Conservation (phyloP, 2,113 vertebrate species). For the Aythya baeri region DNA sequence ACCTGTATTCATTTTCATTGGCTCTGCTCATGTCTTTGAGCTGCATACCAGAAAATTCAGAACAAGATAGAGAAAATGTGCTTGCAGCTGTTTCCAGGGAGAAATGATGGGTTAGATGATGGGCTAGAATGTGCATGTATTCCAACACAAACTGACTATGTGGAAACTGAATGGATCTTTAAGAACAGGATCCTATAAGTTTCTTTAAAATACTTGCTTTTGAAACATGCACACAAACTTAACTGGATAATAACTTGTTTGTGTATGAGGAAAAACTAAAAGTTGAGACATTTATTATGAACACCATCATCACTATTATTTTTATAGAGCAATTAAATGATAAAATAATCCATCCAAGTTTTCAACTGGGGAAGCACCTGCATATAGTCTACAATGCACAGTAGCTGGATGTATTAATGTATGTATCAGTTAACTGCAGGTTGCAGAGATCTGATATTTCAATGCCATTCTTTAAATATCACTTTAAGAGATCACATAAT, state of each 20-base stretch:
- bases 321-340: conserved; percentile 56
- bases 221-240: conserved; percentile 32
- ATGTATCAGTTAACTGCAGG: conserved; percentile 32
- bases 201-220: not conserved
- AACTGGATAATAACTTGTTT: conserved; percentile 29
- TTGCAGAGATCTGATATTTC: conserved; percentile 64
- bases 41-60: conserved; percentile 33
- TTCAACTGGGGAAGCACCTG: conserved; percentile 57
- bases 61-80: conserved; percentile 49
- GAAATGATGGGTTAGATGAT: conserved; percentile 19
- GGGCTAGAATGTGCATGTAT: conserved; percentile 23
- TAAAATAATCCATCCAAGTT: conserved; percentile 41
- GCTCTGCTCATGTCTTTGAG: conserved; percentile 37
- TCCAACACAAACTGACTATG: not conserved
- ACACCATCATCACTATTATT: not conserved
- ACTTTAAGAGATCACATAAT: conserved; percentile 59
- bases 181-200: conserved; percentile 34
- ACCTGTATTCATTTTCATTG: not conserved
- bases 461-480: conserved; percentile 66
- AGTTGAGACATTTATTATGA: conserved; percentile 4
- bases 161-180: conserved; percentile 33
- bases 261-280: conserved; percentile 29
- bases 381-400: conserved; percentile 20
- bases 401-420: conserved; percentile 32
- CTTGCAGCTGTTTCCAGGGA: conserved; percentile 21